Conservation (phyloP, 2,888 invertebrate species). For the Autographa gamma region DNA sequence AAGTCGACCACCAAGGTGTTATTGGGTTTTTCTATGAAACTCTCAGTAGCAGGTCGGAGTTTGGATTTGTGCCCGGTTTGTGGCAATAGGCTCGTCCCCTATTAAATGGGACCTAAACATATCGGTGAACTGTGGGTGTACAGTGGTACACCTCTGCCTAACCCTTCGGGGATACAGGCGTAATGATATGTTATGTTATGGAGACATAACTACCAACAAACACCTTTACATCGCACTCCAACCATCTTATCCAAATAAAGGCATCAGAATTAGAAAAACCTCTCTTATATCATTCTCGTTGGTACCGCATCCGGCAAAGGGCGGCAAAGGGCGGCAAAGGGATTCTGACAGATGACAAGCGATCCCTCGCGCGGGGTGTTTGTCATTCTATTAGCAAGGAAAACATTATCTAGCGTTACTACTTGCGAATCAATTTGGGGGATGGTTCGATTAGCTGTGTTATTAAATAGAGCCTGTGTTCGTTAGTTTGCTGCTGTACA, state of each 20-base stretch:
- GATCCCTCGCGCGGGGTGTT: slow-evolving; percentile 75
- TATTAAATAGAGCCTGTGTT: slow-evolving; percentile 51
- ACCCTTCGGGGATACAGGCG: too few relatives aligned
- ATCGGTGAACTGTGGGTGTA: too few relatives aligned
- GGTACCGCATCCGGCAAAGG: slow-evolving; percentile 41
- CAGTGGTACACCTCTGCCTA: too few relatives aligned
- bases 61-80: too few relatives aligned
- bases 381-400: slow-evolving; percentile 83
- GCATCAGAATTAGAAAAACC: slow-evolving; percentile 28
- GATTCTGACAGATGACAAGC: slow-evolving; percentile 79
- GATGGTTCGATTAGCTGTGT: slow-evolving; percentile 56
- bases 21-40: too few relatives aligned
- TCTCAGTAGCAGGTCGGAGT: too few relatives aligned
- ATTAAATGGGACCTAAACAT: too few relatives aligned
- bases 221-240: not conserved
- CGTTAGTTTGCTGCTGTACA: not conserved
- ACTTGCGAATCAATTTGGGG: slow-evolving; percentile 59
- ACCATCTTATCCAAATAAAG: not conserved
- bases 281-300: slow-evolving; percentile 48
- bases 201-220: not conserved
- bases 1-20: too few relatives aligned
- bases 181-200: too few relatives aligned
- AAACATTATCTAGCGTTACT: slow-evolving; percentile 71
- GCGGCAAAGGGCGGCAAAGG: slow-evolving; percentile 61
- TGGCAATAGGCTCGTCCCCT: too few relatives aligned